Percentiles rank a stretch among this genome's conserved stretches.
These are phyloP conservation scores for Platyscapa corneri DNA, from an alignment of 1,140 invertebrate species.

Conservation along the genomic window DNA sequence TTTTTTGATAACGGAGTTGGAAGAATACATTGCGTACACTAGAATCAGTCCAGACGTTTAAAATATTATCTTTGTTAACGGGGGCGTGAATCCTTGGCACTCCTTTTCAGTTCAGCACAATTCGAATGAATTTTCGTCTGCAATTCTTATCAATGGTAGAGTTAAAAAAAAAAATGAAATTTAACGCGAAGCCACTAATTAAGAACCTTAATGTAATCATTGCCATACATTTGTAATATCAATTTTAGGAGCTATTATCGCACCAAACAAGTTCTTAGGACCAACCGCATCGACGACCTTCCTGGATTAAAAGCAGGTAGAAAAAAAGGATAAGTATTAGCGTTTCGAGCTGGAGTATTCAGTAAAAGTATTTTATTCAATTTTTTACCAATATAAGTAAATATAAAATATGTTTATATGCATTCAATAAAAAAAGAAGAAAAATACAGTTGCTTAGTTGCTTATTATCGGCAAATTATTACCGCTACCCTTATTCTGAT, in stretches of 20 bases:
- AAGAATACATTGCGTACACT: conserved; percentile 77
- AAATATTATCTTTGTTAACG: conserved; percentile 80
- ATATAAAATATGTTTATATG: conserved; percentile 26
- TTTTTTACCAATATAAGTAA: neutral
- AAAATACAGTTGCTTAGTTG: conserved; percentile 39
- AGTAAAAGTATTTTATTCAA: conserved; percentile 10
- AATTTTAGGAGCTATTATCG: conserved; percentile 78
- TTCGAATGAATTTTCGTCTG: conserved; percentile 74
- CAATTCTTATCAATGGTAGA: conserved; percentile 73
- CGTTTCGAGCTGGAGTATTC: conserved; percentile 65
- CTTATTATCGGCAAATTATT: neutral
- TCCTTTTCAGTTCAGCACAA: conserved; percentile 76
- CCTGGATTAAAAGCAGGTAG: conserved; percentile 78
- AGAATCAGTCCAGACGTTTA: conserved; percentile 75
- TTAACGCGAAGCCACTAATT: neutral
- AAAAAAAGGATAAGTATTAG: conserved; percentile 72
- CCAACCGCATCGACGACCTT: conserved; percentile 73
- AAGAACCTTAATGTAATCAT: neutral
- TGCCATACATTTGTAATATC: neutral
- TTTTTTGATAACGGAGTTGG: conserved; percentile 73
- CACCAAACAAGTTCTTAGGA: conserved; percentile 85
- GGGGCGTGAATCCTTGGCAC: conserved; percentile 80
- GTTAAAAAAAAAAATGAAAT: neutral
- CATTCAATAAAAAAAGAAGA: conserved; percentile 43
- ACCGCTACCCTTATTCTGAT: neutral